Percentiles rank a stretch among this genome's conserved stretches.
Conservation (phyloP, 2,113 vertebrate species). For the Neogobius melanostomus region DNA sequence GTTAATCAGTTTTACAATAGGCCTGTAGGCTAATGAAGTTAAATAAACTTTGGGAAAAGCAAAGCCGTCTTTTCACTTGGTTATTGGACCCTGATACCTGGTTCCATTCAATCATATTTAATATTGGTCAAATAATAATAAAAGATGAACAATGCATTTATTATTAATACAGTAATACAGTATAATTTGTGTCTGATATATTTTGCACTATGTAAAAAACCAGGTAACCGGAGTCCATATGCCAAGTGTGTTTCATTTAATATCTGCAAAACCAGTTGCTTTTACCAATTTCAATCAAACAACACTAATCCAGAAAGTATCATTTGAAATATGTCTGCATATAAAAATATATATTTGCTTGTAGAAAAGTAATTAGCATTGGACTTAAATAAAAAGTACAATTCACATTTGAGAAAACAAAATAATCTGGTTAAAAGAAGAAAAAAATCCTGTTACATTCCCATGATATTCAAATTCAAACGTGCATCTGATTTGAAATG, state of each 20-base stretch:
- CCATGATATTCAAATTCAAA: conserved; percentile 78
- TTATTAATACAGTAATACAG: background rate
- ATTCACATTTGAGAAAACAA: conserved; percentile 76
- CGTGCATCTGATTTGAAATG: conserved; percentile 87
- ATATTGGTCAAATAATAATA: conserved; percentile 19
- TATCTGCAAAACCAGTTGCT: conserved; percentile 95
- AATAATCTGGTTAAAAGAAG: conserved; percentile 48
- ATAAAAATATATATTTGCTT: conserved; percentile 89
- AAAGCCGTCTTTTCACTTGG: conserved; percentile 73
- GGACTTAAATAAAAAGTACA: conserved; percentile 87
- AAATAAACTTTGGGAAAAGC: conserved; percentile 74
- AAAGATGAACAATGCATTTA: background rate
- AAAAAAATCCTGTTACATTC: conserved; percentile 82
- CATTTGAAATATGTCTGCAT: conserved; percentile 77
- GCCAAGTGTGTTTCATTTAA: conserved; percentile 70
- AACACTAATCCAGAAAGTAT: conserved; percentile 66
- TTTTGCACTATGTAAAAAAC: conserved; percentile 32
- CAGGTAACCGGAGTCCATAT: conserved; percentile 63
- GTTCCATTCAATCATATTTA: conserved; percentile 27
- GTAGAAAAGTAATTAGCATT: conserved; percentile 74
- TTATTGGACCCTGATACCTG: conserved; percentile 43
- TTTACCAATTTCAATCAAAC: conserved; percentile 58
- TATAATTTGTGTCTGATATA: background rate
- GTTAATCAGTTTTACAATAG: background rate
- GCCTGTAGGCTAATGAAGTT: background rate